Base-by-base conservation (phyloP, 2,888 invertebrate genomes). In the Cheilosia soror region DNA sequence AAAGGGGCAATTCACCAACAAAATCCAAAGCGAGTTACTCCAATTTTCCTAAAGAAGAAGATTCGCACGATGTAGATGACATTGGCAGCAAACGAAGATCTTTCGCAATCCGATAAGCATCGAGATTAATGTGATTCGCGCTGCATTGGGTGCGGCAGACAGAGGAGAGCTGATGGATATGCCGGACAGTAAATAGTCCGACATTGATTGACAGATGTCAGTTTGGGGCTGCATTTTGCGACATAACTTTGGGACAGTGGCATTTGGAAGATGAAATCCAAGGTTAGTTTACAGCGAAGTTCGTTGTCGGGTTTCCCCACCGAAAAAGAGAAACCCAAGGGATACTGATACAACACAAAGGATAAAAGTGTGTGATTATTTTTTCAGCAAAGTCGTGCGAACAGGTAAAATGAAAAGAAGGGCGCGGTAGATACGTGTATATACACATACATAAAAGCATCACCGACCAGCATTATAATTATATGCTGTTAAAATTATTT, bases 111-210 rank as follows among this genome's bases (percentile, higher is more conserved):
- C 20, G 71, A 71, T 57, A 68, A 69, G 33, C 55, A 13, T 13
- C n/a, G 47, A 58, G 69, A 69, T 69, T 69, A 58, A 69, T 69
- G 69, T 33, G 57, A 69, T 58, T 57, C n/a, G 57, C 37, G 13
- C 20, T 15, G 47, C 27, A 58, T 15, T 58, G 69, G 69, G 69
- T 49, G 69, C 58, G 69, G 69, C 58, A 53, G 37, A 9, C 33
- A 9, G 15, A 27, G 6, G 15, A 40, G 27, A 51, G 11, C 51
- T 51, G 51, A 29, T 27, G 40, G 66, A 66, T 53, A 53, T 53
- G 15, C 37, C 5, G 40, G 66, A 53, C 53, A 66, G 51, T 66
- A 53, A 66, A 53, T 66, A 42, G 66, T 53, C 53, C 9, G 40
- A 66, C 66, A 53, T 40, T 66, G 66, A 66, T 66, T 66, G 66